These are phyloP conservation scores for Colostygia pectinataria DNA, from an alignment of 2,888 invertebrate genomes.

Conservation along the genomic window DNA sequence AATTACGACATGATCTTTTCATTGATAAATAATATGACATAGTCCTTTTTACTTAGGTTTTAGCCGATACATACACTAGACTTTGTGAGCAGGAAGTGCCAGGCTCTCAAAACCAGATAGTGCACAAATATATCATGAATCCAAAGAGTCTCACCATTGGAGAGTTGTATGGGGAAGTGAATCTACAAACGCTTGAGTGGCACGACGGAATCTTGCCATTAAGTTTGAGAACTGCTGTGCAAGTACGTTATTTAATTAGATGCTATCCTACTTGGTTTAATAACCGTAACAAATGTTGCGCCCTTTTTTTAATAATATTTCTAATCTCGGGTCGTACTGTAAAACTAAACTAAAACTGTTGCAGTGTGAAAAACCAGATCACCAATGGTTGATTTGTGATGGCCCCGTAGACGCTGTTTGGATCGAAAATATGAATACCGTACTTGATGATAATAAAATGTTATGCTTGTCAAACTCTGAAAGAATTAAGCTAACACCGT, in stretches of 20 bases:
- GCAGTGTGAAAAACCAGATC: conserved; percentile 83
- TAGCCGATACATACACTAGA: conserved; percentile 87
- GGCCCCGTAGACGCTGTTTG: conserved; percentile 96
- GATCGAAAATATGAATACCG: conserved; percentile 97
- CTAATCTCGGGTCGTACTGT: too few relatives aligned
- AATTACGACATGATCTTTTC: too few relatives aligned
- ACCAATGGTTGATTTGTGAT: conserved; percentile 96
- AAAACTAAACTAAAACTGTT: neutral
- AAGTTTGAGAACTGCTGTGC: conserved; percentile 71
- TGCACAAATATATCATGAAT: conserved; percentile 91
- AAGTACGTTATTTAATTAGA: conserved; percentile 49
- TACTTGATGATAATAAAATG: conserved; percentile 97
- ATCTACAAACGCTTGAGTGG: conserved; percentile 94
- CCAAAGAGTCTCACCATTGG: conserved; percentile 95
- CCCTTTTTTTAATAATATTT: too few relatives aligned
- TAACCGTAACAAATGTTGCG: too few relatives aligned
- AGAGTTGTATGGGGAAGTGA: conserved; percentile 94
- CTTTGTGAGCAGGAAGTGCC: conserved; percentile 84
- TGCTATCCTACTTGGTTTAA: too few relatives aligned
- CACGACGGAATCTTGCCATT: conserved; percentile 91
- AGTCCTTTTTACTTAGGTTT: conserved; percentile 73
- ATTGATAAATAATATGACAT: too few relatives aligned
- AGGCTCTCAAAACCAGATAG: conserved; percentile 86
- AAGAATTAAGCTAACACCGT: conserved; percentile 93
- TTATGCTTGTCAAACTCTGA: conserved; percentile 95